Evolutionary conservation across 1,140 invertebrate genomes (phyloP).

Genomic region (Macrobrachium rosenbergii): DNA sequence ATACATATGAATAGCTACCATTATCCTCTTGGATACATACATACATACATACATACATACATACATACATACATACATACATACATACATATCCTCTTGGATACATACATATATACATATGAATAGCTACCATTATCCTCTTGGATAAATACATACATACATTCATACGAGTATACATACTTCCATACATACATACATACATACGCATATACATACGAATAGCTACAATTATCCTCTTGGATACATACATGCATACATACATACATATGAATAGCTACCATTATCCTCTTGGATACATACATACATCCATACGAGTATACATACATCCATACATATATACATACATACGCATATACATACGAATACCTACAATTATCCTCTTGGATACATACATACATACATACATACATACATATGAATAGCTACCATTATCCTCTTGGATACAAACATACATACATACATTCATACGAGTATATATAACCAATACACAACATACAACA

Average conservation of each 20-base stretch:
- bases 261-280: constrained; percentile 7
- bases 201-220: constrained; percentile 28
- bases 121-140: neutral
- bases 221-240: no score
- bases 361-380: neutral
- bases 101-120: no score
- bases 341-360: neutral
- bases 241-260: neutral
- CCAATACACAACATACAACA: no score
- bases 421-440: neutral
- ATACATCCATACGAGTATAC: neutral
- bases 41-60: neutral
- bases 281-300: neutral
- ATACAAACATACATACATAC: constrained; percentile 17
- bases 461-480: neutral
- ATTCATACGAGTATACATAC: constrained; percentile 33
- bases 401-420: neutral
- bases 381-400: neutral
- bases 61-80: neutral
- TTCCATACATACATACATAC: constrained; percentile 28
- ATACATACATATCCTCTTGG: no score
- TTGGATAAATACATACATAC: neutral
- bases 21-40: no score
- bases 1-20: no score
- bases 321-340: neutral